These are phyloP conservation scores for Geotrupes spiniger DNA, from an alignment of 2,888 invertebrate genomes.

Conservation along the genomic window DNA sequence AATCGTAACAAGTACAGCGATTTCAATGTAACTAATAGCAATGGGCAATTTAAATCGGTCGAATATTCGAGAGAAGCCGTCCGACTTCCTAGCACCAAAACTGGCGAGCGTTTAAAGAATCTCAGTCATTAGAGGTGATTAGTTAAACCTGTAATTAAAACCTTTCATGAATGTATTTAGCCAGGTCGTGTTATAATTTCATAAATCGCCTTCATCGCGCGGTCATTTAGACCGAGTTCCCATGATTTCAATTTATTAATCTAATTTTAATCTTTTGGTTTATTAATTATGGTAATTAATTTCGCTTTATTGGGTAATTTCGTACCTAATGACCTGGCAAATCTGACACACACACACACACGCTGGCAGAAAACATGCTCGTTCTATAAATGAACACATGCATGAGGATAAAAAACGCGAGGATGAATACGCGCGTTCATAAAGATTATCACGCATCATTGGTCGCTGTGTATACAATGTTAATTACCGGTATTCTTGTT, in stretches of 20 bases:
- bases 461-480: too few relatives aligned
- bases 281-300: conserved; percentile 12
- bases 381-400: too few relatives aligned
- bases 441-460: too few relatives aligned
- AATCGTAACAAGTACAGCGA: too few relatives aligned
- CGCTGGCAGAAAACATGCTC: too few relatives aligned
- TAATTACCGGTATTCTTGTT: too few relatives aligned
- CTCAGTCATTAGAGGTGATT: conserved; percentile 16
- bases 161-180: conserved; percentile 10
- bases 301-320: conserved; percentile 5
- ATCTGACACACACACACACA: too few relatives aligned
- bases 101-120: conserved; percentile 14
- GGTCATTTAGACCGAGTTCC: conserved; percentile 9
- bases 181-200: conserved; percentile 2
- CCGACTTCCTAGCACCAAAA: conserved; percentile 13
- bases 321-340: background rate
- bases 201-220: background rate
- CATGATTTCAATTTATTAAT: conserved; percentile 18
- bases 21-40: too few relatives aligned
- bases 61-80: too few relatives aligned
- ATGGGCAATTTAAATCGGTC: too few relatives aligned
- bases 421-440: too few relatives aligned
- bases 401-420: too few relatives aligned
- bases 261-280: conserved; percentile 9
- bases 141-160: conserved; percentile 17